Evolutionary conservation across 2,888 invertebrate genomes (phyloP).

Genomic region (Anodontia alba): DNA sequence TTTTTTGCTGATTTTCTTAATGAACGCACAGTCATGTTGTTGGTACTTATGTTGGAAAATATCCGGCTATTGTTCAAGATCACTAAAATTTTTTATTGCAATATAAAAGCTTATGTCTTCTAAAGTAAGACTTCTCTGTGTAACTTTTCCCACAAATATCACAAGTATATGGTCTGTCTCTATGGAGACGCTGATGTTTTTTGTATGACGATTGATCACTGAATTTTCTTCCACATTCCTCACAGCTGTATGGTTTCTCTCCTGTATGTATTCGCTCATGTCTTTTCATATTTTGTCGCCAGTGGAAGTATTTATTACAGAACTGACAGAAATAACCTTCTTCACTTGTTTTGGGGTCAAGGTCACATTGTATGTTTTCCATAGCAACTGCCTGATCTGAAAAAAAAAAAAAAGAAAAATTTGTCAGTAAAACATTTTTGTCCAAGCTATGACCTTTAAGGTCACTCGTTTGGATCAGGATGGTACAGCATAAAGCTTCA

Average conservation of each 20-base stretch:
- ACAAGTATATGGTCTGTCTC: background rate
- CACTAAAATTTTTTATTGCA: background rate
- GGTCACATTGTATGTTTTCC: too few relatives aligned
- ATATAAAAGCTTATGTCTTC: background rate
- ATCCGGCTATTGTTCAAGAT: too few relatives aligned
- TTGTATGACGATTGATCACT: background rate
- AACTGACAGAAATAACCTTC: background rate
- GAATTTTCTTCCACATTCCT: background rate
- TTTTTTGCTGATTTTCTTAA: too few relatives aligned
- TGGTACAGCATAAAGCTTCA: too few relatives aligned
- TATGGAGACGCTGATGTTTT: background rate
- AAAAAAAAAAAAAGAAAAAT: too few relatives aligned
- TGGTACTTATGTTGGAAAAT: too few relatives aligned
- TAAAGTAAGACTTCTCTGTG: background rate
- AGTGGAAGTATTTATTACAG: background rate
- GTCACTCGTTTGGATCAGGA: too few relatives aligned
- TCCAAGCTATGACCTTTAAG: too few relatives aligned
- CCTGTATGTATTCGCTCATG: background rate
- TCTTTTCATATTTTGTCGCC: background rate
- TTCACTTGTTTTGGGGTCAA: too few relatives aligned
- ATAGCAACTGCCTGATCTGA: too few relatives aligned
- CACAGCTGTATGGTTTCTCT: background rate
- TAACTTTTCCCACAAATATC: background rate
- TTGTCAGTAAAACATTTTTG: too few relatives aligned
- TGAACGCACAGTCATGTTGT: too few relatives aligned